A percentile compares a stretch with the other conserved stretches of the same genome.
phyloP scores from a whole-genome alignment of 2,797 vertebrate genomes.

The Momotus momota region DNA sequence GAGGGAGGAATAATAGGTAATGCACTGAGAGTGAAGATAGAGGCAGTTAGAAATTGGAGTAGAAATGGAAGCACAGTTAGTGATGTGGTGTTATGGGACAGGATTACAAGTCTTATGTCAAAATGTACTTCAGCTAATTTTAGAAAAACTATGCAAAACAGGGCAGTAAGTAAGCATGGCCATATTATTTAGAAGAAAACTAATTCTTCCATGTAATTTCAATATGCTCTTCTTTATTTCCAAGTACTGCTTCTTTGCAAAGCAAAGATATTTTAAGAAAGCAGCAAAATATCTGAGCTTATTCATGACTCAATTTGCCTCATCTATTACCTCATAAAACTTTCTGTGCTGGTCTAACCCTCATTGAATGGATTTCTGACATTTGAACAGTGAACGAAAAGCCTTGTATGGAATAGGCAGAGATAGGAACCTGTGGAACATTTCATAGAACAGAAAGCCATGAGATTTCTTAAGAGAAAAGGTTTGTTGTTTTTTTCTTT shows the following conservation, averaged over 20 bases:
- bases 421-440: neutral
- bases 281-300: neutral
- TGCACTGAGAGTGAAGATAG: neutral
- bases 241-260: neutral
- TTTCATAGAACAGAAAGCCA: neutral
- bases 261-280: neutral
- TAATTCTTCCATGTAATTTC: neutral
- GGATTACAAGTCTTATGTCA: neutral
- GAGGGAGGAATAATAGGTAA: neutral
- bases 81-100: neutral
- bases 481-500: rapidly evolving
- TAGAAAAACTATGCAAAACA: neutral
- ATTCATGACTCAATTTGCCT: neutral
- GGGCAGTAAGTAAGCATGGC: neutral
- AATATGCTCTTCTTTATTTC: neutral
- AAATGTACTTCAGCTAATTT: neutral
- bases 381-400: neutral
- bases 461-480: neutral
- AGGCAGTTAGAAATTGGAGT: neutral
- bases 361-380: neutral
- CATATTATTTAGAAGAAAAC: neutral
- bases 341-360: neutral
- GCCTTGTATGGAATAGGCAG: rapidly evolving
- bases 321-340: neutral
- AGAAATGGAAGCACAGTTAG: neutral